Evolutionary conservation across 1,140 invertebrate genomes (phyloP).

Genomic region (Drosophila nannoptera): DNA sequence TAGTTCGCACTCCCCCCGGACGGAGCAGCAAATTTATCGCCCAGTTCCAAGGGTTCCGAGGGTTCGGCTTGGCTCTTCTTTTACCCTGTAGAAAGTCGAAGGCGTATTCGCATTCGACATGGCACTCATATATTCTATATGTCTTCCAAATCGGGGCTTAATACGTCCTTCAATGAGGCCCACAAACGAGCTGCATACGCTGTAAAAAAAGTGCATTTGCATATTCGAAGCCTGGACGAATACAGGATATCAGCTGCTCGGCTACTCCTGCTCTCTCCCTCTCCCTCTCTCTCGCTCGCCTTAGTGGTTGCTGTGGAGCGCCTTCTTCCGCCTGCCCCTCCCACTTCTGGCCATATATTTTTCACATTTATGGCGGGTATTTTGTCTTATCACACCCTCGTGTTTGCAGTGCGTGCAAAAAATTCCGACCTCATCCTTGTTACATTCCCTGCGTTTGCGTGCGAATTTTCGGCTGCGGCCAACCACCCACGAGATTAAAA

Average conservation of each 20-base stretch:
- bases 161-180: too few species aligned
- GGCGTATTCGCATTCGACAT: too few species aligned
- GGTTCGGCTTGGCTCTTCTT: constrained; percentile 56
- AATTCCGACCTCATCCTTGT: constrained; percentile 45
- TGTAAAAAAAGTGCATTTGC: too few species aligned
- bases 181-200: too few species aligned
- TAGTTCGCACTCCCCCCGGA: constrained; percentile 55
- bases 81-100: not conserved
- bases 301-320: constrained; percentile 22
- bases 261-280: not conserved
- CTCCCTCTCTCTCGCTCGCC: not conserved
- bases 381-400: constrained; percentile 78
- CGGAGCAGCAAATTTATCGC: constrained; percentile 61
- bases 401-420: constrained; percentile 76
- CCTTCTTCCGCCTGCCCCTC: constrained; percentile 64
- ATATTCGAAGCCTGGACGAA: not conserved
- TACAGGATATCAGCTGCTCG: not conserved
- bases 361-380: constrained; percentile 77
- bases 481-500: constrained; percentile 77
- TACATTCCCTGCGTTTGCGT: not conserved
- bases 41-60: constrained; percentile 45
- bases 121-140: too few species aligned
- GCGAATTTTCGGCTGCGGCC: constrained; percentile 9
- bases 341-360: constrained; percentile 74
- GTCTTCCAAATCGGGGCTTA: too few species aligned